phyloP scores from a whole-genome alignment of 2,888 invertebrate genomes.

The Ecliptopera silaceata region DNA sequence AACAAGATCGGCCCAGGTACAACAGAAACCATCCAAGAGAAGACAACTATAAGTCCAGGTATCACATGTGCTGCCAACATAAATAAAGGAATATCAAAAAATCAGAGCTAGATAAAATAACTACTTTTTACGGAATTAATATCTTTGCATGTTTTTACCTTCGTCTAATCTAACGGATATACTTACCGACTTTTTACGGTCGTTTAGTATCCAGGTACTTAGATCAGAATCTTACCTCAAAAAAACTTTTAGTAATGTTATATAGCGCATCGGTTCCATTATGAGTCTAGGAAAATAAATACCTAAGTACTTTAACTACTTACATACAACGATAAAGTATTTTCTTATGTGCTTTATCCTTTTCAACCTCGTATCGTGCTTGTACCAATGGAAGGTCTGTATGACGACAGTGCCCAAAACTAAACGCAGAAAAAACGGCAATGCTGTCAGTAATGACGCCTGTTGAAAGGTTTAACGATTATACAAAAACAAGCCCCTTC shows the following conservation, averaged over 20 bases:
- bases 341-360: conserved; percentile 62
- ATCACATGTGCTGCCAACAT: conserved; percentile 73
- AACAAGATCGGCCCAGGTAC: conserved; percentile 66
- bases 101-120: background rate
- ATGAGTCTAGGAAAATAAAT: too few relatives aligned
- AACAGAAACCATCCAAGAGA: conserved; percentile 56
- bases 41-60: conserved; percentile 70
- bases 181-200: too few relatives aligned
- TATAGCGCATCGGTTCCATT: too few relatives aligned
- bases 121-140: background rate
- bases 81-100: background rate
- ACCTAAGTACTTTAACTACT: conserved; percentile 40
- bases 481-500: too few relatives aligned
- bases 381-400: conserved; percentile 69
- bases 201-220: too few relatives aligned
- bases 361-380: conserved; percentile 50
- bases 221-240: too few relatives aligned
- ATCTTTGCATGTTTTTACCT: too few relatives aligned
- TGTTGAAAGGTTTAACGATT: conserved; percentile 35
- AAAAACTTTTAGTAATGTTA: too few relatives aligned
- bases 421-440: conserved; percentile 70
- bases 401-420: conserved; percentile 69
- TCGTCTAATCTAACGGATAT: background rate
- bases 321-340: conserved; percentile 76
- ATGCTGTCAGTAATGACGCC: conserved; percentile 70